Conservation (phyloP, 2,888 invertebrate genomes). For the Macroteleia sp. region DNA sequence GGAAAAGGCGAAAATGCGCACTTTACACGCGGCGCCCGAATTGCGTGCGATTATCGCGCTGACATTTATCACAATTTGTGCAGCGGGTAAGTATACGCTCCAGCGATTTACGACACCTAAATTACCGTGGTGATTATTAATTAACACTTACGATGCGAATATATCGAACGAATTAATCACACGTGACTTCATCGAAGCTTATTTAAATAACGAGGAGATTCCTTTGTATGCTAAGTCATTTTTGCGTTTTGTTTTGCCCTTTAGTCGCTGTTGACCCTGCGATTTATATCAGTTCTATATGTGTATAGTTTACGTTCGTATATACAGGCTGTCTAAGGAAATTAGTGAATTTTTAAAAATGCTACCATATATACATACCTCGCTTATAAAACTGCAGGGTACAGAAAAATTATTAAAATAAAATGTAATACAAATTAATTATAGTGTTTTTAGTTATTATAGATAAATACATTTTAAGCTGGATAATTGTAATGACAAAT, state of each 20-base stretch:
- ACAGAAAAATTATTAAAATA: too few relatives aligned
- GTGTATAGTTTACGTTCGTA: not conserved
- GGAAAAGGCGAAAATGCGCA: conserved; percentile 35
- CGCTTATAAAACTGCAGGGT: too few relatives aligned
- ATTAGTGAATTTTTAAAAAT: too few relatives aligned
- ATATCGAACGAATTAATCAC: conserved; percentile 27
- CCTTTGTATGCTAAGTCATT: conserved; percentile 33
- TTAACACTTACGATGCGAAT: not conserved
- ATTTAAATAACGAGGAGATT: conserved; percentile 18
- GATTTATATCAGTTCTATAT: conserved; percentile 1
- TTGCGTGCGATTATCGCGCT: conserved; percentile 14
- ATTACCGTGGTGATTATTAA: not conserved
- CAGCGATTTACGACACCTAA: not conserved
- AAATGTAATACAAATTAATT: too few relatives aligned
- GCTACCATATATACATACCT: too few relatives aligned
- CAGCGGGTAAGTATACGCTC: conserved; percentile 44
- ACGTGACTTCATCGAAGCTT: conserved; percentile 2
- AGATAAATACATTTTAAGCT: too few relatives aligned
- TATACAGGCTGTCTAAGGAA: too few relatives aligned
- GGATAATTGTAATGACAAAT: too few relatives aligned
- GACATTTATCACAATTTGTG: conserved; percentile 21
- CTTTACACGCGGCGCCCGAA: not conserved
- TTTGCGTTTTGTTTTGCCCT: conserved; percentile 9
- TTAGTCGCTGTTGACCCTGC: conserved; percentile 7
- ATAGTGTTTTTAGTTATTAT: too few relatives aligned